Conservation (phyloP, 2,113 vertebrate species). For the Catagonus wagneri region DNA sequence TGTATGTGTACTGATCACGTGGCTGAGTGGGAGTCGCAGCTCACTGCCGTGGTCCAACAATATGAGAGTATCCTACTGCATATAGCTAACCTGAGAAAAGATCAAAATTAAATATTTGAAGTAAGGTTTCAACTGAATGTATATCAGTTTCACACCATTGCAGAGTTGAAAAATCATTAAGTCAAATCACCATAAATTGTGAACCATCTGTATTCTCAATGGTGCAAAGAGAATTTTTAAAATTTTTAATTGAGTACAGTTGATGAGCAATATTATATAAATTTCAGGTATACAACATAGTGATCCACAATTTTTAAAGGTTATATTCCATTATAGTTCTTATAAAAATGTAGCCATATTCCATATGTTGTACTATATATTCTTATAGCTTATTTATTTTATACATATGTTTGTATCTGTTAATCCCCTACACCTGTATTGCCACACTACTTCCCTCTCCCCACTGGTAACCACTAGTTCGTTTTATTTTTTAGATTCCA, state of each 20-base stretch:
- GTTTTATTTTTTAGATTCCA: background rate
- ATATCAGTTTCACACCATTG: background rate
- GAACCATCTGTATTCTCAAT: background rate
- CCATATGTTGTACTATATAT: background rate
- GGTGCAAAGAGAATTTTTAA: background rate
- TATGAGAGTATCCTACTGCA: background rate
- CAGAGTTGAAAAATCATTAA: background rate
- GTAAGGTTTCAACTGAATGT: background rate
- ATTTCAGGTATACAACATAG: background rate
- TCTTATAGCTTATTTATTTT: background rate
- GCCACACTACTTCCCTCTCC: background rate
- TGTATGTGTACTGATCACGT: background rate
- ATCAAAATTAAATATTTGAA: background rate
- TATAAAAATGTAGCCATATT: background rate
- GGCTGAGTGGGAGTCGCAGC: background rate
- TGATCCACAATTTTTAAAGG: background rate
- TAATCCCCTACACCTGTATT: background rate
- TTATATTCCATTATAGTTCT: background rate
- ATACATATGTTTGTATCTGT: background rate
- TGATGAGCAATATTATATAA: background rate
- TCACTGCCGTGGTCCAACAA: background rate
- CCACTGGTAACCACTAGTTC: background rate
- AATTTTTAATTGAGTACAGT: background rate
- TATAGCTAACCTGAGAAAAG: background rate
- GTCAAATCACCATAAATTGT: background rate